Evolutionary conservation across 2,797 vertebrate species (phyloP).

Genomic region (Chelon labrosus): DNA sequence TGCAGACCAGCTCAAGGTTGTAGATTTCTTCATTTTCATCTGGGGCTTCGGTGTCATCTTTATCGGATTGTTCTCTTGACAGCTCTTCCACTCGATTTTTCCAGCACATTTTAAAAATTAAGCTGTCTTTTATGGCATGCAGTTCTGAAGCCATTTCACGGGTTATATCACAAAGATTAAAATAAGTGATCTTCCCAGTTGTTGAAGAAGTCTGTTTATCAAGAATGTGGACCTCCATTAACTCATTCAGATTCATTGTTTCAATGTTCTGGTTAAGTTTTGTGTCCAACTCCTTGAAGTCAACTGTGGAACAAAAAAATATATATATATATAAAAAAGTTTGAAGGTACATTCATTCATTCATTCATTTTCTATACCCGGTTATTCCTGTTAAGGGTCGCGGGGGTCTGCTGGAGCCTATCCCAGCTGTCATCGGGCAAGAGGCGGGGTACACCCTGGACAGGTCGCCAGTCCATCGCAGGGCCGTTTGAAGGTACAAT

Average conservation of each 20-base stretch:
- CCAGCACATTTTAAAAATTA: conserved; percentile 56
- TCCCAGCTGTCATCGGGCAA: too few relatives aligned
- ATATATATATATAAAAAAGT: too few relatives aligned
- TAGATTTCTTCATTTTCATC: conserved; percentile 29
- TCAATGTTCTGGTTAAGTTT: conserved; percentile 40
- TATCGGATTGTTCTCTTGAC: conserved; percentile 14
- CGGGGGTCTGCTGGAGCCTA: too few relatives aligned
- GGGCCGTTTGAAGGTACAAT: too few relatives aligned
- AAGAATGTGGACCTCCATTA: conserved; percentile 24
- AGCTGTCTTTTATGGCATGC: conserved; percentile 29
- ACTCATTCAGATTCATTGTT: conserved; percentile 47
- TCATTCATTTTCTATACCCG: too few relatives aligned
- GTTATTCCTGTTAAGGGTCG: too few relatives aligned
- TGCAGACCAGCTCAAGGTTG: conserved; percentile 43
- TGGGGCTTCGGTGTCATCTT: conserved; percentile 13
- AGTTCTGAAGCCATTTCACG: conserved; percentile 46
- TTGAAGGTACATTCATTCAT: too few relatives aligned
- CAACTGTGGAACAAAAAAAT: conserved; percentile 38
- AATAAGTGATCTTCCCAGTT: conserved; percentile 33
- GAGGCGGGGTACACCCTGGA: too few relatives aligned
- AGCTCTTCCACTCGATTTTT: conserved; percentile 36
- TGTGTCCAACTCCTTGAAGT: conserved; percentile 47
- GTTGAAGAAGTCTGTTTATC: background rate
- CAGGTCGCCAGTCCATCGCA: too few relatives aligned
- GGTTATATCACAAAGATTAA: conserved; percentile 32